Conservation (phyloP, 2,113 vertebrate species). For the Hipposideros armiger region DNA sequence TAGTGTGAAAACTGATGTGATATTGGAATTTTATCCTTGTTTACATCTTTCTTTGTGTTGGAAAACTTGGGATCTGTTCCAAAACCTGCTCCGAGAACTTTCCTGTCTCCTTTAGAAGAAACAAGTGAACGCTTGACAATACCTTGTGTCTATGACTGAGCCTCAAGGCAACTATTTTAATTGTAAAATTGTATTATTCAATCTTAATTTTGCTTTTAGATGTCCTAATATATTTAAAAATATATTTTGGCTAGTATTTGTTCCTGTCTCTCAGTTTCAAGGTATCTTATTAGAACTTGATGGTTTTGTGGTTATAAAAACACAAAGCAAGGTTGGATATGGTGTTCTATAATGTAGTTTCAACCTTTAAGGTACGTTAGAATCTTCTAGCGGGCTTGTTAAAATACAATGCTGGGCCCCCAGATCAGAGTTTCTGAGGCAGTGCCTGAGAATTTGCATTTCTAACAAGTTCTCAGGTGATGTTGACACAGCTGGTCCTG, state of each 20-base stretch:
- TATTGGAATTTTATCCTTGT: constrained; percentile 77
- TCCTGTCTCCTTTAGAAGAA: constrained; percentile 69
- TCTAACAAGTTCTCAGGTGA: constrained; percentile 19
- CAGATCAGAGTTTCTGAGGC: neutral
- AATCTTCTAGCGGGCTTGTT: constrained; percentile 31
- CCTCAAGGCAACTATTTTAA: constrained; percentile 14
- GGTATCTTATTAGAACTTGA: neutral
- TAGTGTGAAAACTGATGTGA: constrained; percentile 63
- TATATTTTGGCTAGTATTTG: constrained; percentile 12
- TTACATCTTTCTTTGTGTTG: constrained; percentile 74
- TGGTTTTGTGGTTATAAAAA: neutral
- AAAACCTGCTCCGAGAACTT: constrained; percentile 66
- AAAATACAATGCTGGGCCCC: neutral
- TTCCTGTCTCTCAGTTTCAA: constrained; percentile 16
- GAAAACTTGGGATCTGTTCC: constrained; percentile 69
- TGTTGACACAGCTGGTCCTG: neutral
- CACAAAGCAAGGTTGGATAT: neutral
- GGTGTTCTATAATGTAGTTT: neutral
- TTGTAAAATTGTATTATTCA: constrained; percentile 37
- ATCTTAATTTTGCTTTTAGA: constrained; percentile 37
- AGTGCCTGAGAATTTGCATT: constrained; percentile 33
- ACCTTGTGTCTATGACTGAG: neutral
- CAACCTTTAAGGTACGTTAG: neutral
- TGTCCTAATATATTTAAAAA: constrained; percentile 23
- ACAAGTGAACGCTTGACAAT: constrained; percentile 57